These are phyloP conservation scores for Manduca sexta DNA, from an alignment of 1,140 invertebrate species.

Conservation along the genomic window DNA sequence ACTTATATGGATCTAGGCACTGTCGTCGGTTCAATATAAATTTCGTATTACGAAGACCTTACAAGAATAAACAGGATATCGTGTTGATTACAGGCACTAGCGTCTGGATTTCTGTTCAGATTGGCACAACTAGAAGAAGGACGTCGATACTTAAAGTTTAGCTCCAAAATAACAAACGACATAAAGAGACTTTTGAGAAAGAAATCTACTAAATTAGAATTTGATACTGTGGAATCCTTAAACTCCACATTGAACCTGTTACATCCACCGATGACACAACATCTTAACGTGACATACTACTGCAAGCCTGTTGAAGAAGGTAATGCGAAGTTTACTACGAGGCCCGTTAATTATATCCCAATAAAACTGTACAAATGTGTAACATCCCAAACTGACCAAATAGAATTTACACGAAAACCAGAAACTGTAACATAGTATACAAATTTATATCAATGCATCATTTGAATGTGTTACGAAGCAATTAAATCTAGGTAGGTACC, in stretches of 20 bases:
- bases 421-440: slow-evolving; percentile 29
- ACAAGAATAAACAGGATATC: no score
- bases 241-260: slow-evolving; percentile 36
- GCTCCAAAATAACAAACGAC: slow-evolving; percentile 48
- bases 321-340: slow-evolving; percentile 45
- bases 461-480: no score
- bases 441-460: slow-evolving; percentile 22
- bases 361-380: slow-evolving; percentile 13
- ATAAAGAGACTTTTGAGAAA: slow-evolving; percentile 48
- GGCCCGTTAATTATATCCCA: background rate
- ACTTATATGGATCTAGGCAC: no score
- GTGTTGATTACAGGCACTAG: slow-evolving; percentile 39
- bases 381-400: slow-evolving; percentile 15
- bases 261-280: slow-evolving; percentile 30
- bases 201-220: slow-evolving; percentile 29
- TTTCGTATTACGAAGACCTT: no score
- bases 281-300: slow-evolving; percentile 30
- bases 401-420: slow-evolving; percentile 10
- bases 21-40: no score
- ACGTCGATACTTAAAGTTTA: slow-evolving; percentile 51
- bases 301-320: slow-evolving; percentile 44
- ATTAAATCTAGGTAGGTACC: slow-evolving; percentile 10
- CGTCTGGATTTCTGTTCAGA: slow-evolving; percentile 39
- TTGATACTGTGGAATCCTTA: slow-evolving; percentile 34
- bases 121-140: slow-evolving; percentile 48